Percentiles rank a stretch among this genome's conserved stretches.
Evolutionary conservation across 2,888 invertebrate species (phyloP).

Genomic region (Diarsia brunnea): DNA sequence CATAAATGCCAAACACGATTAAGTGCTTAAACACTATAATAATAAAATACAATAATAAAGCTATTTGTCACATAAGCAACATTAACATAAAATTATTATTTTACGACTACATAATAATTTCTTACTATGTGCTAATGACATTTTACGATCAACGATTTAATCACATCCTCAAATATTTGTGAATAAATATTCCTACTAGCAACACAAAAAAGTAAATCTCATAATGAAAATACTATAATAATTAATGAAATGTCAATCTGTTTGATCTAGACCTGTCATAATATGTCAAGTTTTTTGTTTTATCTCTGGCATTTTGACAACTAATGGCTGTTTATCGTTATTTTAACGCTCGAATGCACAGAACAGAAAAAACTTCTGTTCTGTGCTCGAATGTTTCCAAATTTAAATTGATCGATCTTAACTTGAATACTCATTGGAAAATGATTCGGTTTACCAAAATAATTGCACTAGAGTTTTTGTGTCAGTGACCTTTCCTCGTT

Average conservation of each 20-base stretch:
- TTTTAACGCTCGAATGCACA: no score
- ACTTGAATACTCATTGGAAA: neutral
- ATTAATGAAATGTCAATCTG: neutral
- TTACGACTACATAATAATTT: constrained; percentile 4
- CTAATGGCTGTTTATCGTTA: neutral
- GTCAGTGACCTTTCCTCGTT: no score
- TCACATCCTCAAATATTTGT: neutral
- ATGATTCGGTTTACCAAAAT: neutral
- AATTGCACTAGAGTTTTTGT: neutral
- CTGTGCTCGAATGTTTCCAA: neutral
- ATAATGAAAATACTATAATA: neutral
- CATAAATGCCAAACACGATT: constrained; percentile 10
- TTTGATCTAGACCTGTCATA: constrained; percentile 23
- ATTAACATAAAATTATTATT: constrained; percentile 22
- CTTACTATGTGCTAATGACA: neutral
- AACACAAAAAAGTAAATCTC: no score
- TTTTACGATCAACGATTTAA: constrained; percentile 15
- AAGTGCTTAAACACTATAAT: neutral
- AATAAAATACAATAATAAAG: neutral
- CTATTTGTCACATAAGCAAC: constrained; percentile 12
- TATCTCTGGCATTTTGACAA: neutral
- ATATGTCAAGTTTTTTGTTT: neutral
- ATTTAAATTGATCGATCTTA: neutral
- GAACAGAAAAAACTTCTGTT: no score
- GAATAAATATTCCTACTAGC: neutral